Percentiles rank a stretch among this genome's conserved stretches.
Conservation (phyloP, 2,113 vertebrate species). For the Pluvianellus socialis region DNA sequence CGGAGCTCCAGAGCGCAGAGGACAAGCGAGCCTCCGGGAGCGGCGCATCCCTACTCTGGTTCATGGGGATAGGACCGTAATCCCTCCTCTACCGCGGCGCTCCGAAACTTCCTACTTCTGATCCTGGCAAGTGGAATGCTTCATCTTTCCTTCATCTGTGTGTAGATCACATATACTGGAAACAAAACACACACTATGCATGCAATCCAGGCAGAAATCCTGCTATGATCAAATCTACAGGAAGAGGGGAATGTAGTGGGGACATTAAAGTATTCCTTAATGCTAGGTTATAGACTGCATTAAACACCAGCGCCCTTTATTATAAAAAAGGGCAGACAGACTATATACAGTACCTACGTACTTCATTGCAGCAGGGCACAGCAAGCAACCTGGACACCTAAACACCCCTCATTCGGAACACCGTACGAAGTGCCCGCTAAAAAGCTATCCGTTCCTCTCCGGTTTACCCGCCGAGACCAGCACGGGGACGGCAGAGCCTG, state of each 20-base stretch:
- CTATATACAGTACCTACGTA: not conserved
- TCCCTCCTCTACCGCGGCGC: not conserved
- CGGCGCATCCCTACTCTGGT: not conserved
- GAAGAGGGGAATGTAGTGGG: not conserved
- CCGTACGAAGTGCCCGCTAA: fast-evolving
- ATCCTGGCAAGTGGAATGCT: not conserved
- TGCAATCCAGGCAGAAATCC: slow-evolving; percentile 61
- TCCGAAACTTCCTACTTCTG: not conserved
- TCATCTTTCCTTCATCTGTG: slow-evolving; percentile 10
- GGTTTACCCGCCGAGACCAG: not conserved
- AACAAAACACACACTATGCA: slow-evolving; percentile 56
- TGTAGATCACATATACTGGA: slow-evolving; percentile 27
- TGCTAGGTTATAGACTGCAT: not conserved
- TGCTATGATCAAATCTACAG: slow-evolving; percentile 39
- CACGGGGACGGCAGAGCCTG: not conserved
- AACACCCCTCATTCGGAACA: not conserved
- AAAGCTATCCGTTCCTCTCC: not conserved
- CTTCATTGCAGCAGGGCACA: not conserved
- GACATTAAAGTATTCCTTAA: not conserved
- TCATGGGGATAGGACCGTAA: fast-evolving
- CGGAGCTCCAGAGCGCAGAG: not conserved
- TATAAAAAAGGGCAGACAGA: not conserved
- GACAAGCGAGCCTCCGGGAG: not conserved
- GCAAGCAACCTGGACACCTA: not conserved
- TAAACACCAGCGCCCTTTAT: not conserved